phyloP scores from a whole-genome alignment of 1,140 invertebrate species.

The Sesamia nonagrioides region DNA sequence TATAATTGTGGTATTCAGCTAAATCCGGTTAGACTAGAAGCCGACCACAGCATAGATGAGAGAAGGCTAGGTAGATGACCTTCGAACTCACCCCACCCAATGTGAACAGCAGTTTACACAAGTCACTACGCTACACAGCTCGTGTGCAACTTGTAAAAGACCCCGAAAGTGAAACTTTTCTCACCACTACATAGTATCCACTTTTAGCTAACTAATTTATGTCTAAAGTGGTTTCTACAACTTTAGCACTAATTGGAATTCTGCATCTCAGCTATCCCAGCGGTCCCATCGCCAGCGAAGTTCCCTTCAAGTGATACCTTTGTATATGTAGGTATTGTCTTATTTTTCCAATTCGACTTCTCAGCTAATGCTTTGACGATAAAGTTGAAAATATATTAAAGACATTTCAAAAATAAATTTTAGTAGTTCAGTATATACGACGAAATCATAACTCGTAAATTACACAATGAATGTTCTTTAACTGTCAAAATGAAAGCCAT shows the following conservation, averaged over 20 bases:
- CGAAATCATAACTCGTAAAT: too few species aligned
- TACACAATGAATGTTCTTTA: too few species aligned
- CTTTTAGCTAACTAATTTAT: conserved; percentile 32
- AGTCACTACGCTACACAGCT: not conserved
- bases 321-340: not conserved
- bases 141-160: conserved; percentile 19
- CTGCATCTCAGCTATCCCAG: conserved; percentile 18
- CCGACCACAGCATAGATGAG: too few species aligned
- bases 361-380: too few species aligned
- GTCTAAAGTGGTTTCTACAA: conserved; percentile 35
- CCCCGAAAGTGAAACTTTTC: conserved; percentile 13
- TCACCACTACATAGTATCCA: conserved; percentile 30
- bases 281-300: not conserved
- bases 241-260: conserved; percentile 34
- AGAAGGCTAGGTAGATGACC: too few species aligned
- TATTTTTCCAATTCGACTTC: too few species aligned
- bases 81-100: not conserved
- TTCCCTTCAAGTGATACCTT: not conserved
- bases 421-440: too few species aligned
- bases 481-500: too few species aligned
- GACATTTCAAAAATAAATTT: too few species aligned
- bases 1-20: too few species aligned
- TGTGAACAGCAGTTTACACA: not conserved
- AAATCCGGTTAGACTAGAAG: too few species aligned
- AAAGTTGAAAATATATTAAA: too few species aligned